These are phyloP conservation scores for Microtus montanus DNA, from an alignment of 2,113 vertebrate species.

Conservation along the genomic window DNA sequence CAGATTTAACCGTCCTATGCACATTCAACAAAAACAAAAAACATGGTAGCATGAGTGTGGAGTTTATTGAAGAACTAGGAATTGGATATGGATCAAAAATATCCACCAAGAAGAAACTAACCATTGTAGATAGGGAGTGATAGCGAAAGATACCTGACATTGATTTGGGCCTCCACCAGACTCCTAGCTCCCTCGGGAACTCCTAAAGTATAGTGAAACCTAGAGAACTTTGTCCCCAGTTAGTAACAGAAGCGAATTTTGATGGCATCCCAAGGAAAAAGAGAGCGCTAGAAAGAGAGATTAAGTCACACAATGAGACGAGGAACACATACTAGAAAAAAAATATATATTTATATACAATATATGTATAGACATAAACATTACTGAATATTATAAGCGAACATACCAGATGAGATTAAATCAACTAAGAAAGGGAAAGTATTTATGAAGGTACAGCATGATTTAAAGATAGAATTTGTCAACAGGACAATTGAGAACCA, in stretches of 20 bases:
- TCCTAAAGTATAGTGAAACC: neutral
- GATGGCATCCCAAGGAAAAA: neutral
- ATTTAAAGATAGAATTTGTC: neutral
- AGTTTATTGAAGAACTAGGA: neutral
- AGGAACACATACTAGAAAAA: neutral
- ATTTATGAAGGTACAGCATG: neutral
- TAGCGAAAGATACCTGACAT: too few species aligned
- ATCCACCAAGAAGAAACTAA: slow-evolving; percentile 20
- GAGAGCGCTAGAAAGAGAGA: neutral
- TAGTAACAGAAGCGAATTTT: neutral
- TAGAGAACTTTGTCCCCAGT: neutral
- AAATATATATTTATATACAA: neutral
- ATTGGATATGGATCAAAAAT: neutral
- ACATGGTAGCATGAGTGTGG: neutral
- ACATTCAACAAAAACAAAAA: neutral
- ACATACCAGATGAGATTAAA: slow-evolving; percentile 3
- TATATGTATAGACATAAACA: neutral
- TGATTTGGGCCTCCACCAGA: neutral
- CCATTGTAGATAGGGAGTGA: neutral
- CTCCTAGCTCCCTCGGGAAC: neutral
- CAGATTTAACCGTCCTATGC: neutral
- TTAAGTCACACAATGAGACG: neutral
- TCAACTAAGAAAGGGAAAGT: slow-evolving; percentile 27
- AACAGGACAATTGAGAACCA: neutral
- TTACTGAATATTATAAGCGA: neutral